Conservation (phyloP, 2,113 vertebrate genomes). For the Callocephalon fimbriatum region DNA sequence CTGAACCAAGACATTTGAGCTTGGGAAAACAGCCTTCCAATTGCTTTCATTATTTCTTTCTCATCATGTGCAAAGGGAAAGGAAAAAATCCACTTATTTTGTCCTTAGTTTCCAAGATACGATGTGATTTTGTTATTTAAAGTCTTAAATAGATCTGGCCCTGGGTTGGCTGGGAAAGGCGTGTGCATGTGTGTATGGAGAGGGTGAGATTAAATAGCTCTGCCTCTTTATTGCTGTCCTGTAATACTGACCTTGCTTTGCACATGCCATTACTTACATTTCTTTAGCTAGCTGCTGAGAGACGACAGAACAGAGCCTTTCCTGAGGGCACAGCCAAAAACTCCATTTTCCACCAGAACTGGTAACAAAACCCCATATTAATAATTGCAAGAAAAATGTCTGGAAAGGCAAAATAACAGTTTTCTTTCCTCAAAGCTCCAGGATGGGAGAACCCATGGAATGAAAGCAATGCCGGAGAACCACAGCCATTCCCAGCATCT, state of each 20-base stretch:
- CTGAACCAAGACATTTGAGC: neutral
- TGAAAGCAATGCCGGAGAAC: neutral
- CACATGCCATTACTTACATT: neutral
- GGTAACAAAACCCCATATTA: neutral
- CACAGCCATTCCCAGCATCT: neutral
- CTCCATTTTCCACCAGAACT: neutral
- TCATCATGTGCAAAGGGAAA: neutral
- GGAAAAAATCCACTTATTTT: neutral
- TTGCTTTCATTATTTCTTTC: neutral
- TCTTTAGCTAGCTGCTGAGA: neutral
- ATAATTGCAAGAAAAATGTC: neutral
- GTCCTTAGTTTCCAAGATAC: neutral
- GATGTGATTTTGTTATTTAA: neutral
- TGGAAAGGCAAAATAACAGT: neutral
- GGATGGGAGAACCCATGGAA: neutral
- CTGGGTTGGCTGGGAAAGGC: neutral
- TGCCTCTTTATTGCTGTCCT: neutral
- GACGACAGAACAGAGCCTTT: neutral
- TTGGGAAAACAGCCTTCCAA: neutral
- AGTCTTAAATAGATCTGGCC: neutral
- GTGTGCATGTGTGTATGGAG: neutral
- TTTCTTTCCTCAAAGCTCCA: neutral
- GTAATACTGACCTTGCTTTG: neutral
- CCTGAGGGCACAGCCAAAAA: neutral
- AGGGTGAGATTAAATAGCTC: neutral